Evolutionary conservation across 2,888 invertebrate genomes (phyloP), one percentile per base, ranked within the genome.

Genomic region (Bhutanitis thaidina): DNA sequence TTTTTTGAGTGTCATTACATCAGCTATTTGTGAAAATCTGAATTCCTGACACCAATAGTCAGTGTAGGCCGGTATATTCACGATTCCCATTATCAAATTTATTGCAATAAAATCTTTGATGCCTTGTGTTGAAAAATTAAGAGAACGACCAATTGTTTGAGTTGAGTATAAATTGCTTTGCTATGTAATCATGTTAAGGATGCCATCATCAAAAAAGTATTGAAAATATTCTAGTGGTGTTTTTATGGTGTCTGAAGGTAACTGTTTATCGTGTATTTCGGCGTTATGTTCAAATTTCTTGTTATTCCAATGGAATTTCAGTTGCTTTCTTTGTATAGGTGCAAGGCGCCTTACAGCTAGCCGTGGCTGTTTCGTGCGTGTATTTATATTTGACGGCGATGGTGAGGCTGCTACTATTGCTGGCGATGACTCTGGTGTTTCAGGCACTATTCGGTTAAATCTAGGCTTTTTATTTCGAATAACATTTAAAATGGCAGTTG

Each of bases 51-150:
- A 49, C 53, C 55, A 61, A 50, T 56, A 59, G 47, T 61, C 58
- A 40, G 52, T 46, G 45, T 58, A 61, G 12, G 56, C 53, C 20
- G 57, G 55, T 54, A 59, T 58, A 32, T 53, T 46, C 39, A 58
- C 43, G 34, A 58, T 53, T 52, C 54, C 57, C 54, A 59, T 59
- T 30, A 56, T 47, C 15, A 53, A 43, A 53, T 54, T 53, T n/a
- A 59, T 53, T 36, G 57, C 57, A 14, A 59, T 43, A 52, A 57
- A 54, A 51, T 57, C 53, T 49, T 49, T 54, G 35, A 59, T 49
- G 27, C 49, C 43, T 43, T 53, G 43, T 47, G 29, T 48, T 9
- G 47, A 39, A 27, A 56, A 38, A 53, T 53, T 54, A 29, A 56
- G 20, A 43, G 52, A 55, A 10, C 48, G 43, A 39, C 46, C 49